phyloP scores from a whole-genome alignment of 1,140 invertebrate species.

The Homalodisca vitripennis region DNA sequence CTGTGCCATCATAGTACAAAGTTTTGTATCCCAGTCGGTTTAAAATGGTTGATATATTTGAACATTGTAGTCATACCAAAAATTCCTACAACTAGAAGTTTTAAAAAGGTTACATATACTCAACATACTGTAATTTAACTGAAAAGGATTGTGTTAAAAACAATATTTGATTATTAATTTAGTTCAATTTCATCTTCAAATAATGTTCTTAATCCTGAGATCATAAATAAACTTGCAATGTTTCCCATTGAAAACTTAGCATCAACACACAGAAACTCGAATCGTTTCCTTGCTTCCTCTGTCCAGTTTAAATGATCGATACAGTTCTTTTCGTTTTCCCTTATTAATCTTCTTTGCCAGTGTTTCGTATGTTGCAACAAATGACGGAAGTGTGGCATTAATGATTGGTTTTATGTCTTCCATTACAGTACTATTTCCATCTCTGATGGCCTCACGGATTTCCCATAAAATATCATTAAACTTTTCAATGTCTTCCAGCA shows the following conservation, averaged over 20 bases:
- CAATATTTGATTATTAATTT: too few species aligned
- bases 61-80: too few species aligned
- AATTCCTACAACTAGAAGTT: too few species aligned
- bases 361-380: constrained; percentile 5
- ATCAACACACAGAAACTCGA: constrained; percentile 2
- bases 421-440: background rate
- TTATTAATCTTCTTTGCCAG: background rate
- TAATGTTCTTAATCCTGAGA: background rate
- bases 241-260: constrained; percentile 11
- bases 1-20: background rate
- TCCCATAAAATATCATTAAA: background rate
- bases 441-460: background rate
- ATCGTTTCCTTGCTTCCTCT: background rate
- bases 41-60: background rate
- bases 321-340: background rate
- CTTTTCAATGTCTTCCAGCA: background rate
- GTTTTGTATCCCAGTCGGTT: background rate
- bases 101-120: too few species aligned
- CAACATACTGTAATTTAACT: too few species aligned
- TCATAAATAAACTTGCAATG: background rate
- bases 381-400: background rate
- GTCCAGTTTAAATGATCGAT: background rate
- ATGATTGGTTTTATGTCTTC: constrained; percentile 1
- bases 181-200: background rate
- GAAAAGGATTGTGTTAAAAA: too few species aligned